These are phyloP conservation scores for Dermolepida albohirtum DNA, from an alignment of 2,888 invertebrate genomes.

Conservation along the genomic window DNA sequence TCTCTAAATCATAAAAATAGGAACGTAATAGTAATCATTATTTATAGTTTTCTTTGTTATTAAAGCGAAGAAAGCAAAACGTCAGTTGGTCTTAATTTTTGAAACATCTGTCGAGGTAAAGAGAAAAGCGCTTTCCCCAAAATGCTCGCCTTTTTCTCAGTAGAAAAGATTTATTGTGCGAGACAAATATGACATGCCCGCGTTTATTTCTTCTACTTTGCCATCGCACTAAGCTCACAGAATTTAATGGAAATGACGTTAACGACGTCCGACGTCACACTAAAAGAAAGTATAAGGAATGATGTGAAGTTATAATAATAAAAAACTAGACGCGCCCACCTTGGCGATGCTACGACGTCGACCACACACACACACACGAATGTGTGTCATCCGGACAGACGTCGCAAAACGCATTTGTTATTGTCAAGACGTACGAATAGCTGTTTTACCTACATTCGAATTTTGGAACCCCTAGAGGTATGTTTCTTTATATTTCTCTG, in stretches of 20 bases:
- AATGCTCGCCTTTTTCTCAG: constrained; percentile 6
- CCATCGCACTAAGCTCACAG: neutral
- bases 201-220: constrained; percentile 8
- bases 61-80: constrained; percentile 10
- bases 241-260: constrained; percentile 7
- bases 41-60: too few relatives aligned
- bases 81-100: constrained; percentile 17
- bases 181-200: constrained; percentile 10
- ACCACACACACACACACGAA: constrained; percentile 8
- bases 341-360: neutral
- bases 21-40: too few relatives aligned
- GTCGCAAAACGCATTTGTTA: constrained; percentile 12
- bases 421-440: constrained; percentile 6
- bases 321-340: constrained; percentile 12
- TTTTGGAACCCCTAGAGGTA: too few relatives aligned
- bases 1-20: too few relatives aligned
- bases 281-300: neutral
- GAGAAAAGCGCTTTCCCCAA: constrained; percentile 8
- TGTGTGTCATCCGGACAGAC: neutral
- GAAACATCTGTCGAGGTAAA: constrained; percentile 22
- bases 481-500: too few relatives aligned
- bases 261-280: neutral
- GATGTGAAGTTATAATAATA: constrained; percentile 13
- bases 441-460: too few relatives aligned
- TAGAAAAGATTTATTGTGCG: constrained; percentile 30